Evolutionary conservation across 53 echinoderm and acorn worm species (phyloP), one percentile per base, ranked within the genome.

Genomic region (Paracentrotus lividus): DNA sequence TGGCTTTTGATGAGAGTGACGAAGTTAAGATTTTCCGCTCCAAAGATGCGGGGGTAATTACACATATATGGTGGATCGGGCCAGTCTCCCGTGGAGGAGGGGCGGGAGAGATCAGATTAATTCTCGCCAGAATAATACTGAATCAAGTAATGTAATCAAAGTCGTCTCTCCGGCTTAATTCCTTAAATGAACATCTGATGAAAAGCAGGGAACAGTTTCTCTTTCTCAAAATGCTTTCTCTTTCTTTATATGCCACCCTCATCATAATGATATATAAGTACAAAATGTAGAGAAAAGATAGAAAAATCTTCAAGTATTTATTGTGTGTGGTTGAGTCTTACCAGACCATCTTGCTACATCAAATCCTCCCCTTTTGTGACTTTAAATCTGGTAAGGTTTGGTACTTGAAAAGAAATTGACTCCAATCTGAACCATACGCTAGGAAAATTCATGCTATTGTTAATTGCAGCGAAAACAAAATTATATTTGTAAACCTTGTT

Each of bases 171-270:
- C 8, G 23, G 29, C 81, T 77, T 92, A 92, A 92, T 92, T 77
- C 92, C 42, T 55, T 78, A 92, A 92, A 92, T 92, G 92, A 92
- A 92, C 81, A 92, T 92, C 92, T 92, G 92, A 77, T 92, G 77
- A 92, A 92, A 90, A 69, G 72, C 44, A 32, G 43, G 60, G 59
- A 72, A 69, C 68, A 68, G 72, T 67, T 90, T 90, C 72, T 90
- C 72, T 90, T 33, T 49, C 68, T 44, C 51, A 72, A 33, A n/a
- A 18, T 20, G 1, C 20, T 2, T 10, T 34, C 14, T 3, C 36
- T 36, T 69, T 33, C 4, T 38, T 34, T n/a, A n/a, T n/a, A n/a
- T n/a, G n/a, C n/a, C n/a, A n/a, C 61, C 29, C 61, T 61, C 61
- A 61, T 18, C 1, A 54, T 54, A 13, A 54, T 29, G 31, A 69